Base-by-base conservation (phyloP, 2,888 invertebrate genomes). In the Drosophila mulleri region DNA sequence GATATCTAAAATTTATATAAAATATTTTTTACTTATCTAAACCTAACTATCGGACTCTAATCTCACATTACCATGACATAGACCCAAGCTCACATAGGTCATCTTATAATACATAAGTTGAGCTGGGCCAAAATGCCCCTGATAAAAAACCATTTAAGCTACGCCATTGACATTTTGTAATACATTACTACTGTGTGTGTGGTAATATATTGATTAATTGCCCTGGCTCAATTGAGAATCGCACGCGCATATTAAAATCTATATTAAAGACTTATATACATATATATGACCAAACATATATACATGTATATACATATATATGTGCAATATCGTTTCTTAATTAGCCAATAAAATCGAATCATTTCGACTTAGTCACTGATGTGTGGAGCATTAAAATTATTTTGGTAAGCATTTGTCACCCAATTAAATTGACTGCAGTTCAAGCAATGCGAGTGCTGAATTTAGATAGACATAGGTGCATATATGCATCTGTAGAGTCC, bases 401-500 rank as follows among this genome's bases (percentile, higher is more conserved):
- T 86, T 86, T 72, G 64, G 80, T 89, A 70, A 72, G 88, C 85
- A 86, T 86, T 86, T 86, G 86, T 89, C 86, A 86, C 89, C 89
- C 88, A 86, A 89, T 89, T 86, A 89, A 89, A 89, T 75, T 75
- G 73, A 67, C 72, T 82, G 78, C 89, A 80, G 41, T 12, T 54
- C 12, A 41, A 54, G 26, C 54, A 54, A n/a, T 39, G 41, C 62
- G 61, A 56, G 44, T 53, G 29, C 37, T 66, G 29, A 61, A 63
- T 63, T 60, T 58, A 63, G 66, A 54, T 23, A 9, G 63, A 75
- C 48, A 54, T 60, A 48, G 37, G 14, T 16, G 18, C 20, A n/a
- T 16, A 39, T 39, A 37, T 37, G 37, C 37, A 37, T 37, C 37
- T 16, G 6, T 37, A n/a, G 39, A n/a, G 29, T 23, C 75, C 60